These are phyloP conservation scores for Vanacampus margaritifer DNA, from an alignment of 2,113 vertebrate species.

Conservation along the genomic window DNA sequence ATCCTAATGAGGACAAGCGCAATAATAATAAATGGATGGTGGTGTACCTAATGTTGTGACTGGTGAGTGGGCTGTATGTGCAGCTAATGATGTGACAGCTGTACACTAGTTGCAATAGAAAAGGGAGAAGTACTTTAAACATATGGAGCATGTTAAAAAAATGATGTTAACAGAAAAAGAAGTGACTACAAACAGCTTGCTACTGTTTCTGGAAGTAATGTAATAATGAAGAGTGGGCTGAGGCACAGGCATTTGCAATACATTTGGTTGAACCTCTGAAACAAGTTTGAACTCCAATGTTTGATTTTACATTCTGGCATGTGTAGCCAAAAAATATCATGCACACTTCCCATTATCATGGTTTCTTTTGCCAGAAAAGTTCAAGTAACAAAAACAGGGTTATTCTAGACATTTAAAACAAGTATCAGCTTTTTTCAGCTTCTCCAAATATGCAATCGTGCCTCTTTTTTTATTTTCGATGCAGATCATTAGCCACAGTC, in stretches of 20 bases:
- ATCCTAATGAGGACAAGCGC: no score
- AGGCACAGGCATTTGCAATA: neutral
- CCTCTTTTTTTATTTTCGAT: constrained; percentile 10
- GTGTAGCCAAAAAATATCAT: constrained; percentile 23
- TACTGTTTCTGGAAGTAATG: neutral
- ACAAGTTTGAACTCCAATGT: neutral
- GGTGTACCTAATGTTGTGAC: no score
- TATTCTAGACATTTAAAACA: neutral
- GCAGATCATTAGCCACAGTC: constrained; percentile 32
- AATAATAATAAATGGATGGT: neutral
- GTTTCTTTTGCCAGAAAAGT: constrained; percentile 12
- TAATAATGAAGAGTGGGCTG: neutral
- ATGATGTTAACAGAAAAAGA: neutral
- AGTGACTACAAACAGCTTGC: neutral
- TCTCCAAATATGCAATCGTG: constrained; percentile 4
- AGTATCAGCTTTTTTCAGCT: neutral
- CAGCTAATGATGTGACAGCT: constrained; percentile 20
- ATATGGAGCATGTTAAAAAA: neutral
- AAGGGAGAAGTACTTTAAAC: neutral
- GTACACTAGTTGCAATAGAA: neutral
- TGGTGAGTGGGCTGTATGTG: no score
- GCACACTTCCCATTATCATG: constrained; percentile 6
- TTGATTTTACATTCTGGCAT: constrained; percentile 1
- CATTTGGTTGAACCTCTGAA: neutral
- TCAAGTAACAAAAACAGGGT: constrained; percentile 10